A percentile compares a stretch with the other conserved stretches of the same genome.
phyloP scores from a whole-genome alignment of 2,797 vertebrate genomes.

The Ibycter americanus region DNA sequence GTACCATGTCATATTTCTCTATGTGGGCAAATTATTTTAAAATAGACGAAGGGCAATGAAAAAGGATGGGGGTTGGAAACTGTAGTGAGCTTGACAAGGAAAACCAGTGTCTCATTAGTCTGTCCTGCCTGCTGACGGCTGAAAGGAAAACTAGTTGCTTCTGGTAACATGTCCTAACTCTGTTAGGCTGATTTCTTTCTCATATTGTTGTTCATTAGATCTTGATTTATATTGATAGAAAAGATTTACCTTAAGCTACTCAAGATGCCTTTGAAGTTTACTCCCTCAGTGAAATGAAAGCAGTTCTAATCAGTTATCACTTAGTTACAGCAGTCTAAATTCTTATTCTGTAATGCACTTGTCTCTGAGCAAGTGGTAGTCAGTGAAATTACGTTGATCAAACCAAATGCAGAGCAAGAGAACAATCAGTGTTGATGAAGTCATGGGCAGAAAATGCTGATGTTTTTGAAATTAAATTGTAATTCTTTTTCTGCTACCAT shows the following conservation, averaged over 20 bases:
- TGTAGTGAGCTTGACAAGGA: neutral
- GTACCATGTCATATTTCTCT: neutral
- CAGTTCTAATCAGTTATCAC: neutral
- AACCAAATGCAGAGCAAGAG: neutral
- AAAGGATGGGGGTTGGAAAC: neutral
- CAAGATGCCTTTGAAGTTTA: neutral
- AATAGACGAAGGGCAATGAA: neutral
- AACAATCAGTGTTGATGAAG: neutral
- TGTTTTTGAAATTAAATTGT: neutral
- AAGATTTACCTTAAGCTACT: neutral
- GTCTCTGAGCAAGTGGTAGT: neutral
- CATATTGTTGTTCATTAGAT: neutral
- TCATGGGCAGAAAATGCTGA: neutral
- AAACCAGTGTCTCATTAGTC: neutral
- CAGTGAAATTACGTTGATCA: neutral
- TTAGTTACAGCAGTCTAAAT: neutral
- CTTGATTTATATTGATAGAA: neutral
- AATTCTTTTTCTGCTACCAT: neutral
- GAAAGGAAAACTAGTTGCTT: neutral
- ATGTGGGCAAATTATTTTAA: neutral
- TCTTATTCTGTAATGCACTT: neutral
- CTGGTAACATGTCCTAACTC: neutral
- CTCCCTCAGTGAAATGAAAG: neutral
- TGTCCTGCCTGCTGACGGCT: neutral
- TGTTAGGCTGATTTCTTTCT: neutral